These are phyloP conservation scores for Climacteris rufus DNA, from an alignment of 2,113 vertebrate species.

Conservation along the genomic window DNA sequence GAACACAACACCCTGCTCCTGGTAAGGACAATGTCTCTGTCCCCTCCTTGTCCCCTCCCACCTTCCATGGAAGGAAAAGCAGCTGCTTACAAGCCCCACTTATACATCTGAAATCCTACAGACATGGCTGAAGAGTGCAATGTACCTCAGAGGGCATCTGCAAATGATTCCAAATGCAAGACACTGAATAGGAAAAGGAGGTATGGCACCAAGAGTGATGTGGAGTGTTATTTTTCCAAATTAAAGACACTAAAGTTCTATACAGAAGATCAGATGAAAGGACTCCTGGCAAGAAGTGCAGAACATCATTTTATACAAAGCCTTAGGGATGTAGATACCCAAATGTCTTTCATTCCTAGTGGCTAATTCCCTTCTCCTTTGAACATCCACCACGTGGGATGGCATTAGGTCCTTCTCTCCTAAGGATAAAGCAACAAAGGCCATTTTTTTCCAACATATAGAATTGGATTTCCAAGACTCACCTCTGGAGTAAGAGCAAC, in stretches of 20 bases:
- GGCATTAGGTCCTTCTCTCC: not conserved
- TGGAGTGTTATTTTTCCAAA: not conserved
- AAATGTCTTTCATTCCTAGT: not conserved
- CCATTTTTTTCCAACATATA: not conserved
- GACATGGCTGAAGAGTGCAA: not conserved
- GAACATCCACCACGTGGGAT: not conserved
- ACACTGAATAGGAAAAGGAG: not conserved
- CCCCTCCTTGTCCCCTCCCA: not conserved
- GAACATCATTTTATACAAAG: not conserved
- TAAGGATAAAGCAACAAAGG: not conserved
- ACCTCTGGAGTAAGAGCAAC: not conserved
- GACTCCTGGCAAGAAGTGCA: not conserved
- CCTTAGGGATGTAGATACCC: not conserved
- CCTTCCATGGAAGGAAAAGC: not conserved
- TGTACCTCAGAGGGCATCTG: not conserved
- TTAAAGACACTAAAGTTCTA: not conserved
- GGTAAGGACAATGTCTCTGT: not conserved
- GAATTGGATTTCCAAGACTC: not conserved
- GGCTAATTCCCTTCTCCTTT: not conserved
- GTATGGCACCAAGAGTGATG: not conserved
- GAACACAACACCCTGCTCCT: not conserved
- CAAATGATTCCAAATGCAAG: not conserved
- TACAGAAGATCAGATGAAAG: not conserved
- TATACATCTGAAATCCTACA: not conserved
- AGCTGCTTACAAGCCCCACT: not conserved